These are phyloP conservation scores for Amblyopsis hoosieri DNA, from an alignment of 2,797 vertebrate species.

Conservation along the genomic window DNA sequence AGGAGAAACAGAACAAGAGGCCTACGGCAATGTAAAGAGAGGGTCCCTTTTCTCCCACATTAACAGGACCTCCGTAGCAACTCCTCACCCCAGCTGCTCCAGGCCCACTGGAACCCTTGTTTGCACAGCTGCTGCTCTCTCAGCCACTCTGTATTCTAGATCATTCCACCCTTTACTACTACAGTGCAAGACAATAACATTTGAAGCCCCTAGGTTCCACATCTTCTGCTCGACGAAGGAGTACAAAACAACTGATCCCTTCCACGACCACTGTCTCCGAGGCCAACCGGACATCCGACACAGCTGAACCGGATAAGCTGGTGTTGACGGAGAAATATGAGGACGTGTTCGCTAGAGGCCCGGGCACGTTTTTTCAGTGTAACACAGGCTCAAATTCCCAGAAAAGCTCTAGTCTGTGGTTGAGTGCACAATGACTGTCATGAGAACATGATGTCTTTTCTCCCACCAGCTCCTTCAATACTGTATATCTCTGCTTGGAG, in stretches of 20 bases:
- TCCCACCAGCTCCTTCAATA: slow-evolving; percentile 30
- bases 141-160: slow-evolving; percentile 38
- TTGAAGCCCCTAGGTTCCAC: slow-evolving; percentile 43
- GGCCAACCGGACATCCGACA: slow-evolving; percentile 49
- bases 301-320: slow-evolving; percentile 31
- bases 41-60: slow-evolving; percentile 10
- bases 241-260: slow-evolving; percentile 33
- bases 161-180: slow-evolving; percentile 51
- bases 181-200: slow-evolving; percentile 48
- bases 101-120: slow-evolving; percentile 49
- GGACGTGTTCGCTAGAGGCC: slow-evolving; percentile 38
- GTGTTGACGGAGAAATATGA: slow-evolving; percentile 65
- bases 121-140: slow-evolving; percentile 72
- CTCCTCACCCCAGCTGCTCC: slow-evolving; percentile 43
- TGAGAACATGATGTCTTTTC: slow-evolving; percentile 43
- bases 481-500: slow-evolving; percentile 21
- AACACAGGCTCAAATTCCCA: slow-evolving; percentile 51
- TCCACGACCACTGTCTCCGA: slow-evolving; percentile 42
- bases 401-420: slow-evolving; percentile 46
- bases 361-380: slow-evolving; percentile 29
- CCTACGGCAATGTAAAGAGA: slow-evolving; percentile 37
- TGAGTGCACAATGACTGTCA: slow-evolving; percentile 47
- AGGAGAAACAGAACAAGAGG: slow-evolving; percentile 24
- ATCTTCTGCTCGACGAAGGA: slow-evolving; percentile 30
- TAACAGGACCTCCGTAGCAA: slow-evolving; percentile 19